Conservation (phyloP, 2,113 vertebrate species). For the Serinus canaria region DNA sequence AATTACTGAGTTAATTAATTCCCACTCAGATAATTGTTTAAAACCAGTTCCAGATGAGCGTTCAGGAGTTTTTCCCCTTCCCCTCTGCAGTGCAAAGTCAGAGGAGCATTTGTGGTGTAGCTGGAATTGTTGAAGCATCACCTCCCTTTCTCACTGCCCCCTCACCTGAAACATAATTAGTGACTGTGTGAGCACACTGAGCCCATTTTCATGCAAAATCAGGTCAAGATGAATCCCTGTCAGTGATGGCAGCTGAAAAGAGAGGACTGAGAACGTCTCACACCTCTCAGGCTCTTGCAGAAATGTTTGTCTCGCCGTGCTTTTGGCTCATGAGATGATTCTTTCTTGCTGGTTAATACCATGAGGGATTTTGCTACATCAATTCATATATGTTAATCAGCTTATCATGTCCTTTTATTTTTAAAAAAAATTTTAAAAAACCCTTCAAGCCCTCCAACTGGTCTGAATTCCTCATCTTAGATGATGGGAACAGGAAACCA, state of each 20-base stretch:
- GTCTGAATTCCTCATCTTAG: not conserved
- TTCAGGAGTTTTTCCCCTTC: not conserved
- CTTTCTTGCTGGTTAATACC: not conserved
- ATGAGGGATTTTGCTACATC: not conserved
- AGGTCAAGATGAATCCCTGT: not conserved
- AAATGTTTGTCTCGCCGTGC: not conserved
- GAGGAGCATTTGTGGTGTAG: not conserved
- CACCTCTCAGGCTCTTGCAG: not conserved
- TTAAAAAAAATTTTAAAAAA: accelerated
- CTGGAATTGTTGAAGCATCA: not conserved
- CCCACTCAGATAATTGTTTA: not conserved
- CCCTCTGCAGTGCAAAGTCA: not conserved
- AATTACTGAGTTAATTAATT: not conserved
- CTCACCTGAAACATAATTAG: not conserved
- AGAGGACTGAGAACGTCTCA: not conserved
- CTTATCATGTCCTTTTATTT: not conserved
- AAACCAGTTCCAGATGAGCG: not conserved
- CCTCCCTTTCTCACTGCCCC: not conserved
- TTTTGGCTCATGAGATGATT: not conserved
- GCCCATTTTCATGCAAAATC: not conserved
- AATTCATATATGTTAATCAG: not conserved
- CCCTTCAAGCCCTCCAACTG: not conserved
- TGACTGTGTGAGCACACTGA: not conserved
- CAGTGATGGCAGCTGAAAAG: not conserved
- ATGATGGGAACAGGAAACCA: constrained; percentile 6